These are phyloP conservation scores for Pogonocichla stellata DNA, from an alignment of 2,113 vertebrate species.

Conservation along the genomic window DNA sequence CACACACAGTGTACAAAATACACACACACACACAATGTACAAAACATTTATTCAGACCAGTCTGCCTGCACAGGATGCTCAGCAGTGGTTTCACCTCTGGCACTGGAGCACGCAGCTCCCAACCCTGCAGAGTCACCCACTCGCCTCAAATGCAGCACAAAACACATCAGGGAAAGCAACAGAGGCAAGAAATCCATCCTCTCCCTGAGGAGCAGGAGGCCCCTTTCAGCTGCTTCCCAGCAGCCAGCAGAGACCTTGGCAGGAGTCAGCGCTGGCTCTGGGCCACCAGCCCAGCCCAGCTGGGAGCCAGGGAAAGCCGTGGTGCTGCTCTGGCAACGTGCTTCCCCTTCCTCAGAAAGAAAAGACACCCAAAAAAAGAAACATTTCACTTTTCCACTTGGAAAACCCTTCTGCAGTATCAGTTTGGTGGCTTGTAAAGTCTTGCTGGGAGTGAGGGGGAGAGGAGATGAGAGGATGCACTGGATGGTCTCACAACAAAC, in stretches of 20 bases:
- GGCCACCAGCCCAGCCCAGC: neutral
- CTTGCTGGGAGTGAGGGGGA: neutral
- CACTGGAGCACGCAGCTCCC: neutral
- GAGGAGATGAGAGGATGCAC: neutral
- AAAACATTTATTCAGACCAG: slow-evolving; percentile 69
- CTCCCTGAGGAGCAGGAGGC: neutral
- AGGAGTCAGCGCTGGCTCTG: neutral
- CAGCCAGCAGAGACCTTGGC: neutral
- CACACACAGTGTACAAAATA: neutral
- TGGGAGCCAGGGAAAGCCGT: neutral
- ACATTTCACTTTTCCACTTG: neutral
- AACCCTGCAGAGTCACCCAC: fast-evolving
- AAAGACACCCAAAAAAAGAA: neutral
- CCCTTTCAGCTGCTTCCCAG: neutral
- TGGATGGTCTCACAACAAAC: neutral
- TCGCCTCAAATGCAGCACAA: neutral
- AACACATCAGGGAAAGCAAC: neutral
- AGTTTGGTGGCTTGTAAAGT: neutral
- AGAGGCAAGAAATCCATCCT: neutral
- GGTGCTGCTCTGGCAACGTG: neutral
- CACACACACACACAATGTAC: neutral
- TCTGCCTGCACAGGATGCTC: neutral
- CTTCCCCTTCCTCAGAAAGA: neutral
- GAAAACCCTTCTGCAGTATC: neutral
- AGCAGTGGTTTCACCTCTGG: neutral